Base-by-base conservation (phyloP, 23 tunicate genomes). In the Diplosoma virens region DNA sequence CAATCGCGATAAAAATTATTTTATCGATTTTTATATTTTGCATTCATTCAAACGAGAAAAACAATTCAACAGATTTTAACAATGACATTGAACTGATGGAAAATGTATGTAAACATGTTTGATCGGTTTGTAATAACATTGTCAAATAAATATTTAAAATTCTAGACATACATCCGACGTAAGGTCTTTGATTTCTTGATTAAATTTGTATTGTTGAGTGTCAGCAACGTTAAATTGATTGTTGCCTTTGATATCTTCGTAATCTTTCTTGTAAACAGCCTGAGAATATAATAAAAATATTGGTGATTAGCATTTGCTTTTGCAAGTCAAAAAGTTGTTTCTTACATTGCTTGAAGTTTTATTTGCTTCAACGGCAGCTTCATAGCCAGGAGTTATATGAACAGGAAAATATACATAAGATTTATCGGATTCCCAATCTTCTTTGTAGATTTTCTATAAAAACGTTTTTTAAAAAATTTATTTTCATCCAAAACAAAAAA, bases 341-440 rank as follows among this genome's bases (percentile, higher is more conserved):
- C 97, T 80, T 75, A 92, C 97, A 56, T 85, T 75, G 32, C 97
- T 92, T 69, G 67, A 70, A 9, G 59, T 73, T 53, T 81, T 85
- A 76, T 71, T 81, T 0, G 80, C 92, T 53, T 79, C 73, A 7
- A 71, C 3, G 24, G 87, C 88, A 16, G 84, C 58, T 66, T 95
- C 96, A 65, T 95, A 95, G 14, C 96, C 93, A 25, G 99, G 99
- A 0, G 99, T 95, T 16, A 95, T 79, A 28, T 95, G 99, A 45
- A 80, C 93, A 18, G 99, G 99, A 54, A 58, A 95, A 78, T 95
- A 95, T 41, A 95, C 85, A 75, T 71, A 47, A 17, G 50, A 66
- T 79, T 89, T 89, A 67, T 95, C 99, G 55, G 75, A 59, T 71
- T 89, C 87, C 93, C 93, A 95, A 71, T 89, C 96, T 78, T 95